Conservation (phyloP, 2,888 invertebrate genomes). For the Lycocerus yunnanus region DNA sequence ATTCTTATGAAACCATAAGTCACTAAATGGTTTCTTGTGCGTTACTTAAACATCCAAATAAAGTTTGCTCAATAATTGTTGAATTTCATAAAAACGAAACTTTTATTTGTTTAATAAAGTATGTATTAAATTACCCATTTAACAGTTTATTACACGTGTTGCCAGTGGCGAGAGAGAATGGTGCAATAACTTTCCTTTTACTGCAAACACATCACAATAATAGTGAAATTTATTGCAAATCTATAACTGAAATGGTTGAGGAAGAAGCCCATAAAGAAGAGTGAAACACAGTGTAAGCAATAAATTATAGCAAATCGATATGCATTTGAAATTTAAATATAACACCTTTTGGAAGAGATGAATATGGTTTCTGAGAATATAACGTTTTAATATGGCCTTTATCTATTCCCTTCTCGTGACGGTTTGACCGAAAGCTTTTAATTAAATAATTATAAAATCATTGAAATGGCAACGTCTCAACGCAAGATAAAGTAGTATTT, state of each 20-base stretch:
- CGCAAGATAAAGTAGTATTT: neutral
- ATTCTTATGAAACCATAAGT: no score
- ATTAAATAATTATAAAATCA: neutral
- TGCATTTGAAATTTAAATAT: slow-evolving; percentile 27
- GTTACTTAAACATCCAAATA: no score
- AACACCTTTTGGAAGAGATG: slow-evolving; percentile 21
- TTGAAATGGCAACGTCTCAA: neutral
- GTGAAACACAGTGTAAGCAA: slow-evolving; percentile 4
- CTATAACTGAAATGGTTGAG: neutral
- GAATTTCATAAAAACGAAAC: neutral
- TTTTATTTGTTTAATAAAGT: neutral
- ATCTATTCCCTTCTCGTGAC: neutral
- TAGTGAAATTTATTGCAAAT: neutral
- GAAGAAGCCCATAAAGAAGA: slow-evolving; percentile 4
- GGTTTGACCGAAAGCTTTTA: neutral
- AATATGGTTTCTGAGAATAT: neutral
- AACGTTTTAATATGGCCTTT: neutral
- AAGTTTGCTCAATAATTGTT: neutral
- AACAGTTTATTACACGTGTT: neutral
- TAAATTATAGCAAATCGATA: slow-evolving; percentile 22
- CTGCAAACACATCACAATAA: neutral
- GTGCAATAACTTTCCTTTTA: neutral
- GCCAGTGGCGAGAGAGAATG: neutral
- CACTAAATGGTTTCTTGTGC: no score
- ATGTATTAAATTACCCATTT: neutral